Percentiles rank a stretch among this genome's conserved stretches.
phyloP scores from a whole-genome alignment of 2,888 invertebrate genomes.

The Drosophila peninsularis region DNA sequence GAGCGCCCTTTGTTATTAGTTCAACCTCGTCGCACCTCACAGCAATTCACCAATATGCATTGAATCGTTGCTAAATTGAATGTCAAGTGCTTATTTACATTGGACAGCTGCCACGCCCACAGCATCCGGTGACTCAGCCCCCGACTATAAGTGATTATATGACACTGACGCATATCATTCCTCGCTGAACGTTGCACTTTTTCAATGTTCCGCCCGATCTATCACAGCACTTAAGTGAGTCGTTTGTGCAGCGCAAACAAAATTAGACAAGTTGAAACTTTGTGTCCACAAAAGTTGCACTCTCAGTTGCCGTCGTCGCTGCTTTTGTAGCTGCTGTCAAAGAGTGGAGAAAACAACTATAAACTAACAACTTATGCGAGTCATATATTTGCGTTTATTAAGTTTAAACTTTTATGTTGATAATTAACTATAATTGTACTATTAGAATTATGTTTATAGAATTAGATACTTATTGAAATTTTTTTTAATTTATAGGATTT shows the following conservation, averaged over 20 bases:
- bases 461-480: no score
- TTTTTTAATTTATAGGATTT: no score
- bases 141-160: slow-evolving; percentile 49
- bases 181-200: slow-evolving; percentile 34
- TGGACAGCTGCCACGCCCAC: slow-evolving; percentile 52
- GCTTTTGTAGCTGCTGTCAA: not conserved
- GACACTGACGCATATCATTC: slow-evolving; percentile 69
- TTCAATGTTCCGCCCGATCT: slow-evolving; percentile 13
- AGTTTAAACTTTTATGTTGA: not conserved
- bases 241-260: slow-evolving; percentile 65
- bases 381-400: slow-evolving; percentile 2
- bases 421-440: not conserved
- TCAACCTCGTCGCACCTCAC: slow-evolving; percentile 34
- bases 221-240: slow-evolving; percentile 41
- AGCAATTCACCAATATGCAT: slow-evolving; percentile 45
- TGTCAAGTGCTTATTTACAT: slow-evolving; percentile 76
- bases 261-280: slow-evolving; percentile 62
- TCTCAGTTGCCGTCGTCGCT: not conserved
- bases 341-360: not conserved
- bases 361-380: not conserved
- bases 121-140: slow-evolving; percentile 4
- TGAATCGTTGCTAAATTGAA: slow-evolving; percentile 74
- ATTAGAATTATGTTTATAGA: not conserved
- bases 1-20: slow-evolving; percentile 72
- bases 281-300: slow-evolving; percentile 23